Conservation (phyloP, 1,140 invertebrate genomes). For the Procambarus virginalis region DNA sequence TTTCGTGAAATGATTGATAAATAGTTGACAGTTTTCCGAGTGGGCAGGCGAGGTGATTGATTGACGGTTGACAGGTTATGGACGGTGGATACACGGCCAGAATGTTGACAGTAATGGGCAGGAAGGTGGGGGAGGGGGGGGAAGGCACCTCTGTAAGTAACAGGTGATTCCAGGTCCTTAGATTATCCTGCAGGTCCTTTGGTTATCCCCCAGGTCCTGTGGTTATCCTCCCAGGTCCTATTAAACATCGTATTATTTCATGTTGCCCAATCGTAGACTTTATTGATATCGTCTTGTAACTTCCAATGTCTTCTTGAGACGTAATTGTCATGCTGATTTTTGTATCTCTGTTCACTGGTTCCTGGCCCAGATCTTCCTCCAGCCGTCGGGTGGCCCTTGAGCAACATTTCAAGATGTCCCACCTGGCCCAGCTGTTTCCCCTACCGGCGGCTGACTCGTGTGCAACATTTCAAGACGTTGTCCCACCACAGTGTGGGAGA, state of each 20-base stretch:
- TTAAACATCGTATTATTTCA: too few relatives aligned
- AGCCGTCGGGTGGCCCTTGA: too few relatives aligned
- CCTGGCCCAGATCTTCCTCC: too few relatives aligned
- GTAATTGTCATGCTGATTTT: too few relatives aligned
- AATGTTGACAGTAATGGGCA: conserved; percentile 38
- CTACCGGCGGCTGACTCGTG: not conserved
- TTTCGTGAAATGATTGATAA: conserved; percentile 43
- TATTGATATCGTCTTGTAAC: too few relatives aligned
- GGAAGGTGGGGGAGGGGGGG: not conserved
- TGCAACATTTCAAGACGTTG: conserved; percentile 9
- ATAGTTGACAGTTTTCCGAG: conserved; percentile 45
- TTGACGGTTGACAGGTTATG: conserved; percentile 53
- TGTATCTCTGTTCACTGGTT: too few relatives aligned
- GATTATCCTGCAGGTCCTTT: too few relatives aligned
- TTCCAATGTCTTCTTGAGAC: too few relatives aligned
- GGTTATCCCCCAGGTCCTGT: too few relatives aligned
- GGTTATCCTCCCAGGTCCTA: not conserved
- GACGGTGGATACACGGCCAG: conserved; percentile 36
- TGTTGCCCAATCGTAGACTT: too few relatives aligned
- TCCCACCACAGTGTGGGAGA: conserved; percentile 9
- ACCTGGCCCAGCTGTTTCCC: not conserved
- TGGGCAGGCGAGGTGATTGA: conserved; percentile 49
- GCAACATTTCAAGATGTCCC: not conserved
- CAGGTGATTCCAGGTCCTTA: not conserved
- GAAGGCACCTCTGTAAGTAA: not conserved